A percentile compares a stretch with the other conserved stretches of the same genome.
phyloP scores from a whole-genome alignment of 2,113 vertebrate species.

The Aplodontia rufa region DNA sequence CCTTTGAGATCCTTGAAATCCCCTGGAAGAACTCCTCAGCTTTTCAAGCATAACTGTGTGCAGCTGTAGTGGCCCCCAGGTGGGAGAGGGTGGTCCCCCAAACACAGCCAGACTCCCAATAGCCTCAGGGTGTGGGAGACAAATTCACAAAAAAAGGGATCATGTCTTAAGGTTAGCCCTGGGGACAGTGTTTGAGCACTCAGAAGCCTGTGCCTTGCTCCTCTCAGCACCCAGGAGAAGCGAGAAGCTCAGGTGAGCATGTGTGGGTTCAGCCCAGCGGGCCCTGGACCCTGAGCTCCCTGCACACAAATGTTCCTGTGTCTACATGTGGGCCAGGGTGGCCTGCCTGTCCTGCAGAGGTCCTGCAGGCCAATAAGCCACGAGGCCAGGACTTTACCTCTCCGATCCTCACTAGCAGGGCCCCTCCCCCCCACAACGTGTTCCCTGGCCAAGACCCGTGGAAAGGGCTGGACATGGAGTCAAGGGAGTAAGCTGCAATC shows the following conservation, averaged over 20 bases:
- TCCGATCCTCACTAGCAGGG: background rate
- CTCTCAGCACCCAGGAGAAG: background rate
- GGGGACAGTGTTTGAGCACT: fast-evolving
- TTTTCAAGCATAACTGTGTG: conserved; percentile 85
- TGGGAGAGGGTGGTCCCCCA: background rate
- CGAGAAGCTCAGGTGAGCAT: background rate
- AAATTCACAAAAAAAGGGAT: background rate
- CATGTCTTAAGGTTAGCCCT: background rate
- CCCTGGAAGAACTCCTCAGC: conserved; percentile 87
- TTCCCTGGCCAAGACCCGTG: background rate
- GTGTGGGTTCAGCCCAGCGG: fast-evolving
- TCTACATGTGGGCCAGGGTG: too few relatives aligned
- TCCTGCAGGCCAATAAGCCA: background rate
- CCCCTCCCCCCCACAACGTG: background rate
- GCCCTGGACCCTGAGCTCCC: background rate
- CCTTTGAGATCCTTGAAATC: conserved; percentile 89
- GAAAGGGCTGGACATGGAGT: background rate
- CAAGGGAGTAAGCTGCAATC: background rate
- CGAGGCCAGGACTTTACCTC: background rate
- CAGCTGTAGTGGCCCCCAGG: background rate
- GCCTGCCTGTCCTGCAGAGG: background rate
- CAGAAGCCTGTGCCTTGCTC: background rate
- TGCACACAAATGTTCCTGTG: background rate
- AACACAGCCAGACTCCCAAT: background rate
- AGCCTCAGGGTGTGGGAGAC: background rate